These are phyloP conservation scores for Dipodomys spectabilis DNA, from an alignment of 2,113 vertebrate species.

Conservation along the genomic window DNA sequence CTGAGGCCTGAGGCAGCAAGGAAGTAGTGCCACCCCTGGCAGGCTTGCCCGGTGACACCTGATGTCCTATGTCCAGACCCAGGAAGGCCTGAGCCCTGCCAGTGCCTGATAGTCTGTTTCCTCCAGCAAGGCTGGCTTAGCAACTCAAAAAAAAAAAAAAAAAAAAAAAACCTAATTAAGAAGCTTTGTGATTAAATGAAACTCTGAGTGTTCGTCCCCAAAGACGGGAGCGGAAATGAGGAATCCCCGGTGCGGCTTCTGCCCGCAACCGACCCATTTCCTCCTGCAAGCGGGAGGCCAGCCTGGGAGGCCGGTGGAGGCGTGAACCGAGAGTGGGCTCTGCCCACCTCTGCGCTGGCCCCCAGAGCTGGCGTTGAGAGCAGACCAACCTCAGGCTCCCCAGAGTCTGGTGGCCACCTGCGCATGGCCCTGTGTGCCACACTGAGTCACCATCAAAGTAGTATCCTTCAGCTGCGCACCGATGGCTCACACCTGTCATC, in stretches of 20 bases:
- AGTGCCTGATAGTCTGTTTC: neutral
- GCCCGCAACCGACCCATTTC: conserved; percentile 89
- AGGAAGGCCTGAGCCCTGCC: neutral
- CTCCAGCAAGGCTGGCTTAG: conserved; percentile 50
- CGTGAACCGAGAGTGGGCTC: neutral
- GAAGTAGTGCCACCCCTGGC: fast-evolving
- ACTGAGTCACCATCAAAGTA: fast-evolving
- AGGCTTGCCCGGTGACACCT: neutral
- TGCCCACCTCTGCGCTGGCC: conserved; percentile 57
- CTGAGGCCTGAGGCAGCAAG: neutral
- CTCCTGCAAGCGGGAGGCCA: neutral
- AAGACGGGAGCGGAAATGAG: conserved; percentile 84
- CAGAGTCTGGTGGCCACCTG: fast-evolving
- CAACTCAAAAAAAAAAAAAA: conserved; percentile 74
- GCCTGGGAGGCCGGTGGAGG: neutral
- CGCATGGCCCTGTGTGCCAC: neutral
- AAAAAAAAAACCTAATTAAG: conserved; percentile 86
- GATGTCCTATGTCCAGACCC: neutral
- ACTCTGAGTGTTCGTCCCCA: conserved; percentile 83
- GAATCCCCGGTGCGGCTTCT: conserved; percentile 79
- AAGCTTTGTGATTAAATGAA: conserved; percentile 87
- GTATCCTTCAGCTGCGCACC: neutral
- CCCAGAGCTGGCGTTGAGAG: neutral
- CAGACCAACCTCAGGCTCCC: neutral
- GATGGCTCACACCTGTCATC: too few relatives aligned